Evolutionary conservation across 64 coral and sea anemone species (phyloP).

Genomic region (Stylophora pistillata): DNA sequence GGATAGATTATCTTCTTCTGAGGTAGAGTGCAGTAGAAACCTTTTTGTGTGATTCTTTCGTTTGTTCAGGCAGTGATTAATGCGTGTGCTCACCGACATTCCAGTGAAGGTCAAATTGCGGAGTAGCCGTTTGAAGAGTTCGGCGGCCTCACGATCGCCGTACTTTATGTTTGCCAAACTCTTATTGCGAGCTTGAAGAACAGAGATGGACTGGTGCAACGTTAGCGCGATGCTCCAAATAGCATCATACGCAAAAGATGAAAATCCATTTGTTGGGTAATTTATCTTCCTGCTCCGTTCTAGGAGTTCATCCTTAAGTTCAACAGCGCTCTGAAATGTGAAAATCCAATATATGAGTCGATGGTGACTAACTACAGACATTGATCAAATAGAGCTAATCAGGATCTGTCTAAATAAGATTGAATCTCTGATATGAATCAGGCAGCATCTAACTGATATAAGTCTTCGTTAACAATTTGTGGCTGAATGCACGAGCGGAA

Average conservation of each 20-base stretch:
- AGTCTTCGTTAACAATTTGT: no score
- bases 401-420: no score
- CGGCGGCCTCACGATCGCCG: constrained; percentile 28
- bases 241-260: constrained; percentile 42
- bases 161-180: constrained; percentile 26
- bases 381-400: background rate
- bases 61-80: background rate
- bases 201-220: constrained; percentile 5
- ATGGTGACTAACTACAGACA: background rate
- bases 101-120: constrained; percentile 36
- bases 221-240: constrained; percentile 48
- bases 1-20: no score
- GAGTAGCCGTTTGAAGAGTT: constrained; percentile 14
- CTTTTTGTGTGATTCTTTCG: no score
- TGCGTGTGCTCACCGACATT: constrained; percentile 25
- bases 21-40: no score
- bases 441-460: no score
- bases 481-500: no score
- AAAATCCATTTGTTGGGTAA: constrained; percentile 16
- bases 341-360: background rate
- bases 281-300: background rate
- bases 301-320: constrained; percentile 20
- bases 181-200: constrained; percentile 26
- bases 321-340: constrained; percentile 5
- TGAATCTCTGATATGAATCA: no score